Evolutionary conservation across 2,797 vertebrate species (phyloP).

Genomic region (Parauchenoglanis ngamensis): DNA sequence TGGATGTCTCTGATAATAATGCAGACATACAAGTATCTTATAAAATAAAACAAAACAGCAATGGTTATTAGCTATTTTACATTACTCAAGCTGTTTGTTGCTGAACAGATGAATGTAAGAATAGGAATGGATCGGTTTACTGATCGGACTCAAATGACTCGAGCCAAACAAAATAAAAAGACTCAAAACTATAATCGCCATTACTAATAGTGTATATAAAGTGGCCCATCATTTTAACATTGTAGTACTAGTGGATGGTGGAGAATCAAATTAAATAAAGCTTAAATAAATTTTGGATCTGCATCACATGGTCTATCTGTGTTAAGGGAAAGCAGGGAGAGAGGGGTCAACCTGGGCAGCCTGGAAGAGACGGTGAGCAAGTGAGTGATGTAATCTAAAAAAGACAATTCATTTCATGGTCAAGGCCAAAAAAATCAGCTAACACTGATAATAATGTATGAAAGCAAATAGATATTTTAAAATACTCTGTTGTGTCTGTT

Average conservation of each 20-base stretch:
- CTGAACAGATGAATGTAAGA: background rate
- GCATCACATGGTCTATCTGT: slow-evolving; percentile 9
- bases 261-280: background rate
- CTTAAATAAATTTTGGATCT: background rate
- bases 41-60: background rate
- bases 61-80: background rate
- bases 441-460: background rate
- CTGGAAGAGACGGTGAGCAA: slow-evolving; percentile 57
- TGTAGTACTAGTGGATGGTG: background rate
- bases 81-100: background rate
- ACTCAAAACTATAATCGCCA: background rate
- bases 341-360: slow-evolving; percentile 55
- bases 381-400: slow-evolving; percentile 46
- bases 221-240: background rate
- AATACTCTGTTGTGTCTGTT: background rate
- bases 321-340: slow-evolving; percentile 61
- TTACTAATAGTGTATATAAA: background rate
- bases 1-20: background rate
- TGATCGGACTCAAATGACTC: background rate
- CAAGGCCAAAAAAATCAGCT: background rate
- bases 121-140: background rate
- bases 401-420: background rate
- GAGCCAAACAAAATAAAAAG: background rate
- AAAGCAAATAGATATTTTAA: background rate
- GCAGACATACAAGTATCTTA: background rate